Evolutionary conservation across 2,797 vertebrate species (phyloP).

Genomic region (Leucoraja ocellata): DNA sequence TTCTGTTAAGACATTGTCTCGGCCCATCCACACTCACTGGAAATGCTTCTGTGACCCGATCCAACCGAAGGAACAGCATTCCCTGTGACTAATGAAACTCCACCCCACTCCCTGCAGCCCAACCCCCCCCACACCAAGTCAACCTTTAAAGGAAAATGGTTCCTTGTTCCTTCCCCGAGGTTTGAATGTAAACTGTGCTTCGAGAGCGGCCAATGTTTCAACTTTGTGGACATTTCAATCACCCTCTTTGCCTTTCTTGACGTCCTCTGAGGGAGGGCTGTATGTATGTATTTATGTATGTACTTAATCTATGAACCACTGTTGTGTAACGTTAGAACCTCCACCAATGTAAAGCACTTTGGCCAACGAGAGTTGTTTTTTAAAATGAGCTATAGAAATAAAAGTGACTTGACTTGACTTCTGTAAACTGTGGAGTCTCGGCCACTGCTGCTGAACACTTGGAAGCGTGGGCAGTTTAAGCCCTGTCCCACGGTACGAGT

Average conservation of each 20-base stretch:
- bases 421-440: not conserved
- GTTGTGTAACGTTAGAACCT: too few species aligned
- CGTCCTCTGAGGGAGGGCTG: too few species aligned
- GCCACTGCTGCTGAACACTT: not conserved
- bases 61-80: not conserved
- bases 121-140: not conserved
- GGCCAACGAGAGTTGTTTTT: too few species aligned
- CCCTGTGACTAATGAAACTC: conserved; percentile 33
- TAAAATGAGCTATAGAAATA: too few species aligned
- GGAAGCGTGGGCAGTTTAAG: not conserved
- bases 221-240: not conserved
- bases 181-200: not conserved
- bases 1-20: not conserved
- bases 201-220: not conserved
- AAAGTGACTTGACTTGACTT: too few species aligned
- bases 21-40: not conserved
- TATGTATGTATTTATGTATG: too few species aligned
- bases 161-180: not conserved
- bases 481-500: too few species aligned
- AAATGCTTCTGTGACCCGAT: conserved; percentile 15
- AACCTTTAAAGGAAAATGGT: conserved; percentile 20
- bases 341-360: too few species aligned
- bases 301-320: too few species aligned
- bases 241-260: too few species aligned
- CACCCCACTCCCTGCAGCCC: conserved; percentile 13